Percentiles rank a stretch among this genome's conserved stretches.
These are phyloP conservation scores for Anastatus disparis DNA, from an alignment of 1,140 invertebrate genomes.

Conservation along the genomic window DNA sequence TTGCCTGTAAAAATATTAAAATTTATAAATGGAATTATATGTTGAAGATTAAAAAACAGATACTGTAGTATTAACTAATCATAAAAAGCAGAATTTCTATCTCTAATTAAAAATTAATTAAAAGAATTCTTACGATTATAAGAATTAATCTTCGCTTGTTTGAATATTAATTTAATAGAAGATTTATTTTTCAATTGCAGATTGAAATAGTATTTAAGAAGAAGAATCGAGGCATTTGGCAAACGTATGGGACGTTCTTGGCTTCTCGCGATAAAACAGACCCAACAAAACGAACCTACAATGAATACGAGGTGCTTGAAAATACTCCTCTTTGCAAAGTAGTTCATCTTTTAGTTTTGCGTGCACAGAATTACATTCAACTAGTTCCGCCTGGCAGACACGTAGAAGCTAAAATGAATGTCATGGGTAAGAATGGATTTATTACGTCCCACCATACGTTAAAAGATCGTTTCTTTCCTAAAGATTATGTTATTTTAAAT, in stretches of 20 bases:
- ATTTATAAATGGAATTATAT: too few species aligned
- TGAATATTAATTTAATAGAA: neutral
- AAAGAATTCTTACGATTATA: too few species aligned
- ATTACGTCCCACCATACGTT: too few species aligned
- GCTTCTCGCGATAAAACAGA: slow-evolving; percentile 33
- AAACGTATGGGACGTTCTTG: slow-evolving; percentile 51
- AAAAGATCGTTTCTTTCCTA: too few species aligned
- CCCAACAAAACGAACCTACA: slow-evolving; percentile 50
- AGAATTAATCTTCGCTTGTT: too few species aligned
- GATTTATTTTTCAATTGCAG: slow-evolving; percentile 41
- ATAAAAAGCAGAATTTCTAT: too few species aligned
- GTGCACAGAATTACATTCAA: slow-evolving; percentile 58
- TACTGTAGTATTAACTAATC: too few species aligned
- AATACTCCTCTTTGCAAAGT: slow-evolving; percentile 56
- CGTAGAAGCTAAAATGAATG: slow-evolving; percentile 57
- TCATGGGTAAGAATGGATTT: slow-evolving; percentile 55
- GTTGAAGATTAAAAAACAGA: too few species aligned
- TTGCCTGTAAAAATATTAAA: too few species aligned
- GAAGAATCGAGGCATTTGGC: slow-evolving; percentile 53
- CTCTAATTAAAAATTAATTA: too few species aligned
- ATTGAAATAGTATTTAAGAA: slow-evolving; percentile 59
- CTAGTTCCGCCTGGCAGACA: slow-evolving; percentile 59
- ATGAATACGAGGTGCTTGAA: slow-evolving; percentile 58
- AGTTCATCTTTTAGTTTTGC: slow-evolving; percentile 58
- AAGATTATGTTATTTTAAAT: too few species aligned